Percentiles rank a stretch among this genome's conserved stretches.
phyloP scores from a whole-genome alignment of 2,113 vertebrate genomes.

The Eubucco bourcierii region DNA sequence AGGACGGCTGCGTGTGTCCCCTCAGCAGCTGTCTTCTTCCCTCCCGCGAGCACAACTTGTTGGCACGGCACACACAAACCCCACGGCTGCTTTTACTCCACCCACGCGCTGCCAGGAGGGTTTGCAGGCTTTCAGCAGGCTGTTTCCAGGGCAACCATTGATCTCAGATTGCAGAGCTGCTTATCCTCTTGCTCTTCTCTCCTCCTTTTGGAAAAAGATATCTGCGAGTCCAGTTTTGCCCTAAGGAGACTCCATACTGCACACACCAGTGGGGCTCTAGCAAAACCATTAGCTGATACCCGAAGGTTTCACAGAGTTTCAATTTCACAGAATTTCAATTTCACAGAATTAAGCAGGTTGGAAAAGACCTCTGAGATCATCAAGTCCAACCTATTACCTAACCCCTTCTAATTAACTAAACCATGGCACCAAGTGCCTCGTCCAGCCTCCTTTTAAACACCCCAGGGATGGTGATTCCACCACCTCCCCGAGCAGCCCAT shows the following conservation, averaged over 20 bases:
- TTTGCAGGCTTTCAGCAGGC: conserved; percentile 19
- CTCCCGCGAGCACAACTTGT: conserved; percentile 20
- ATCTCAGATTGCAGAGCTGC: conserved; percentile 44
- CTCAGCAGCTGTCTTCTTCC: not conserved
- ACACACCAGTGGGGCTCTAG: not conserved
- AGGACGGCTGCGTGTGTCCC: not conserved
- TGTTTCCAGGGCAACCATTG: conserved; percentile 43
- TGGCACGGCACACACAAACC: not conserved
- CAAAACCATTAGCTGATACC: not conserved
- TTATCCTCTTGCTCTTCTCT: not conserved
- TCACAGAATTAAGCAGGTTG: no score
- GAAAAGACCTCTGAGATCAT: no score
- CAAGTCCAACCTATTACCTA: no score
- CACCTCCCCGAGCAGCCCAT: no score
- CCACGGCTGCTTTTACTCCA: conserved; percentile 5
- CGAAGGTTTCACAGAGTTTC: not conserved
- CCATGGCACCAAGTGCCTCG: no score
- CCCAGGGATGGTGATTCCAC: no score
- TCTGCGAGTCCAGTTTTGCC: not conserved
- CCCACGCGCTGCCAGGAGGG: not conserved
- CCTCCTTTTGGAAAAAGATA: not conserved
- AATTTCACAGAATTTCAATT: no score
- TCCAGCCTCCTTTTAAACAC: no score
- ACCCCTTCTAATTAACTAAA: no score
- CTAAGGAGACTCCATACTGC: not conserved